Evolutionary conservation across 2,113 vertebrate genomes (phyloP), one percentile per base, ranked within the genome.

Genomic region (Urocolius indicus): DNA sequence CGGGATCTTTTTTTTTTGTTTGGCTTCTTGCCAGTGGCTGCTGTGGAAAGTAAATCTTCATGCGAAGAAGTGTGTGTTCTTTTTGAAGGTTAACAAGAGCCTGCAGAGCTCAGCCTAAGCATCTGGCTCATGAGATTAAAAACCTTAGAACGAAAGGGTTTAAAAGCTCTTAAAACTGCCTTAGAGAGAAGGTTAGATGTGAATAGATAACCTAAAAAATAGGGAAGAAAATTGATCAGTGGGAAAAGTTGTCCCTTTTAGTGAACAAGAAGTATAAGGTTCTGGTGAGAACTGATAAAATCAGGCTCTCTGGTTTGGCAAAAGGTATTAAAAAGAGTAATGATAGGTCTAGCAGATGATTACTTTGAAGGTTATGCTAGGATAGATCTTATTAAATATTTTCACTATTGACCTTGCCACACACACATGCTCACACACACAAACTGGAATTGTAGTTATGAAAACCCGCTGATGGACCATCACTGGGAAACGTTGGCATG

Each of bases 81-180:
- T 88, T 95, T 59, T 94, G 92, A 95, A 93, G 92, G 92, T 95
- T 95, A 94, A 95, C 87, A 94, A 90, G 90, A 82, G 57, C 94
- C 92, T 92, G 82, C 76, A 90, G 94, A 93, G 68, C 82, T 63
- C 75, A 94, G 69, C 57, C 90, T 80, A 85, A 92, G 94, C 90
- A 96, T 95, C 92, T 96, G 96, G 93, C 75, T 94, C 92, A 75
- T 94, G 92, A 94, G 90, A 95, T 96, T 96, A 96, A 93, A 96
- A 93, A 78, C 55, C 26, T 52, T 52, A 55, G 68, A 85, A 91
- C 51, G 32, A 88, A 88, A 79, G 79, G 5, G 14, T 67, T 4
- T 7, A 63, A 84, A 91, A 81, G 66, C 80, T 90, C 81, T 72
- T 73, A 93, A n/a, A 95, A 74, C 83, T 94, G 73, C 79, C 83